Conservation (phyloP, 37 sponge, comb jelly and placozoan genomes). For the Lycopodina hypogea region DNA sequence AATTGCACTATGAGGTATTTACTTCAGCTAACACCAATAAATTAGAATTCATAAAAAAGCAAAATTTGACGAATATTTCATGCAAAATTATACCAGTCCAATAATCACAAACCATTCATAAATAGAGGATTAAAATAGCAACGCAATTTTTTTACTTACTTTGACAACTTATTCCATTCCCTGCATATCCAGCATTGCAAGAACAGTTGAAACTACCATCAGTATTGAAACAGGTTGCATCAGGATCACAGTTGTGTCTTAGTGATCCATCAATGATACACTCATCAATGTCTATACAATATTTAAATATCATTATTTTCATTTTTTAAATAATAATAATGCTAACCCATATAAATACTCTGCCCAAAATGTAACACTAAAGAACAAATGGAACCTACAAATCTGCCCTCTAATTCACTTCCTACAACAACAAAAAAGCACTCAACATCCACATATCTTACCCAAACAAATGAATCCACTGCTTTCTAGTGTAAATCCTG, state of each 20-base stretch:
- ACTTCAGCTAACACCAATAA: too few relatives aligned
- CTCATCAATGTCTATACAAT: constrained; percentile 31
- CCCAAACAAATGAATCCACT: constrained; percentile 3
- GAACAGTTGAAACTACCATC: constrained; percentile 39
- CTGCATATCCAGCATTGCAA: constrained; percentile 21
- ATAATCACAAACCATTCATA: too few relatives aligned
- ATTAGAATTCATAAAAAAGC: too few relatives aligned
- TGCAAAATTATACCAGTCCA: background rate
- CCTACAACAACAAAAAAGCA: too few relatives aligned
- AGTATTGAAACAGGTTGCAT: constrained; percentile 46
- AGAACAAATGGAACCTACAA: background rate
- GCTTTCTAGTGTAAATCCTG: background rate
- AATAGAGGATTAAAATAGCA: too few relatives aligned
- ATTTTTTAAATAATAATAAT: background rate
- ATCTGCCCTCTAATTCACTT: too few relatives aligned
- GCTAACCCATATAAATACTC: background rate
- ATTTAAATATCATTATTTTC: background rate
- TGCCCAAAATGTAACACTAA: background rate
- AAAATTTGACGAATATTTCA: background rate
- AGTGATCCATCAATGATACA: background rate
- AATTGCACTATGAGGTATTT: too few relatives aligned
- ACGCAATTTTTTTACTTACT: background rate
- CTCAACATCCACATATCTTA: too few relatives aligned
- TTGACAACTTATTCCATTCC: constrained; percentile 8
- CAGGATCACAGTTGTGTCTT: constrained; percentile 16